These are phyloP conservation scores for Protonibea diacanthus DNA, from an alignment of 2,797 vertebrate species.

Conservation along the genomic window DNA sequence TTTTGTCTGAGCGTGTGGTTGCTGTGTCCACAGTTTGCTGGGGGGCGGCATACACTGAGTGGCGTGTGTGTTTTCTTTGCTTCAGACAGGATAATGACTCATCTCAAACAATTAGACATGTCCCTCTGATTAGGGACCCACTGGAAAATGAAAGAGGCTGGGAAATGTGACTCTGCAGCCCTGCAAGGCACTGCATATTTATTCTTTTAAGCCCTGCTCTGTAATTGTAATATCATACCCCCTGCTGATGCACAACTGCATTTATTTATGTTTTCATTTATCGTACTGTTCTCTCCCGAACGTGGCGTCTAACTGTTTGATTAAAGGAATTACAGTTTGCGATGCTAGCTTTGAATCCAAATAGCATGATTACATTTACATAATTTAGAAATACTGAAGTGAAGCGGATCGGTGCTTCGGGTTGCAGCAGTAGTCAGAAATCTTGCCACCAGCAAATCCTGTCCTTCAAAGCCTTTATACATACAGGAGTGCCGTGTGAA, in stretches of 20 bases:
- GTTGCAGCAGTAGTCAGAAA: conserved; percentile 35
- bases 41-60: neutral
- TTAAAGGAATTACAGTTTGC: conserved; percentile 41
- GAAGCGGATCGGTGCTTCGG: conserved; percentile 40
- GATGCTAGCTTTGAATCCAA: conserved; percentile 40
- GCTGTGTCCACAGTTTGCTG: conserved; percentile 22
- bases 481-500: conserved; percentile 50
- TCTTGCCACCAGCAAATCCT: conserved; percentile 48
- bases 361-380: conserved; percentile 50
- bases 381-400: conserved; percentile 48
- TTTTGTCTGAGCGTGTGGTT: conserved; percentile 12
- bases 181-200: conserved; percentile 35
- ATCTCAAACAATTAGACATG: conserved; percentile 62
- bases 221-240: conserved; percentile 42
- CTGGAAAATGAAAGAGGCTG: conserved; percentile 54
- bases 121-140: conserved; percentile 67
- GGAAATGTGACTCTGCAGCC: conserved; percentile 34
- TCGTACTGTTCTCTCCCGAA: conserved; percentile 9
- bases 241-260: conserved; percentile 23
- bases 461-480: conserved; percentile 39
- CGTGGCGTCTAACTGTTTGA: conserved; percentile 32
- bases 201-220: conserved; percentile 31
- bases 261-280: conserved; percentile 39
- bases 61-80: conserved; percentile 60
- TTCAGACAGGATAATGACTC: conserved; percentile 68